Evolutionary conservation across 2,888 invertebrate species (phyloP).

Genomic region (Plebejus melissa): DNA sequence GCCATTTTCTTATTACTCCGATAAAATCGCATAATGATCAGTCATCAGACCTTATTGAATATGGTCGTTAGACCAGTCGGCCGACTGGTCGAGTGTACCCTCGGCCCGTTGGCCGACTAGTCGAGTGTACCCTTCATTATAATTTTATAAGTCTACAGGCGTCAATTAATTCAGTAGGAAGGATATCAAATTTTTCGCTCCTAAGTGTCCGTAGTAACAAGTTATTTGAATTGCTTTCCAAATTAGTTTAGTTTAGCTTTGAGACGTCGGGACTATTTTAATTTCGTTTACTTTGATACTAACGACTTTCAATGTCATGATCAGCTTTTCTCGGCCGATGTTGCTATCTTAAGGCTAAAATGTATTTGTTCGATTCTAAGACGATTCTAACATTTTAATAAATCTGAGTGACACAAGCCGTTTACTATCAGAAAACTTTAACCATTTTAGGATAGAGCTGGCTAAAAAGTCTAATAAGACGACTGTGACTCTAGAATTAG

Average conservation of each 20-base stretch:
- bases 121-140: constrained; percentile 22
- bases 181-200: constrained; percentile 19
- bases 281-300: not conserved
- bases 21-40: constrained; percentile 5
- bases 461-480: no score
- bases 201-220: constrained; percentile 9
- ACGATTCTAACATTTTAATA: no score
- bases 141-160: constrained; percentile 22
- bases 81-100: not conserved
- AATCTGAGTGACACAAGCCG: no score
- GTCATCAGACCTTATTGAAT: not conserved
- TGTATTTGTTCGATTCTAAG: not conserved
- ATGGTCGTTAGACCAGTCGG: not conserved
- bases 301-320: constrained; percentile 13
- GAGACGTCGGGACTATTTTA: constrained; percentile 3
- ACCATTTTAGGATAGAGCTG: no score
- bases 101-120: not conserved
- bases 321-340: not conserved
- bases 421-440: no score
- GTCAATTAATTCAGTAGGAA: constrained; percentile 21
- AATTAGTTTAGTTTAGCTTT: constrained; percentile 20
- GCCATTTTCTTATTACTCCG: not conserved
- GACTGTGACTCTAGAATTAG: no score
- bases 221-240: constrained; percentile 1
- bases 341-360: no score